Percentiles rank a stretch among this genome's conserved stretches.
Evolutionary conservation across 2,113 vertebrate species (phyloP).

Genomic region (Pseudopipra pipra): DNA sequence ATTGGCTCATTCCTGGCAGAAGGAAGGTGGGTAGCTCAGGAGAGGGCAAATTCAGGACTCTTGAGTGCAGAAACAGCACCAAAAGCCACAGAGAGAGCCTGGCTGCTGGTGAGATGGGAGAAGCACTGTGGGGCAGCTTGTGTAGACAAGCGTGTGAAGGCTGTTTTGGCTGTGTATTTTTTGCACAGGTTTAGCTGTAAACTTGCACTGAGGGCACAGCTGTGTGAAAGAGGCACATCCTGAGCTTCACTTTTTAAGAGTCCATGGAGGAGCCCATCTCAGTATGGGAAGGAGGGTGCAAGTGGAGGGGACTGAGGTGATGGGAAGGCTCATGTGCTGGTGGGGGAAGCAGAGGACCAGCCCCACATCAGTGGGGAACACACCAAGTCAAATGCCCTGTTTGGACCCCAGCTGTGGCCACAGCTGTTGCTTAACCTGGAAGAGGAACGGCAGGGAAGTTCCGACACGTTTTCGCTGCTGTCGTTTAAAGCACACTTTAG

Average conservation of each 20-base stretch:
- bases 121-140: background rate
- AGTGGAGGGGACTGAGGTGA: background rate
- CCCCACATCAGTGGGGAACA: background rate
- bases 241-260: background rate
- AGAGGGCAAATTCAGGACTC: background rate
- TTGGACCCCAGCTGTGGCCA: fast-evolving
- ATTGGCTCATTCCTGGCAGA: background rate
- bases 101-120: background rate
- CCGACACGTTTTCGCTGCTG: background rate
- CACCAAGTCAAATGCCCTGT: background rate
- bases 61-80: background rate
- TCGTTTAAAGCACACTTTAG: background rate
- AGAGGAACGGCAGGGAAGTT: background rate
- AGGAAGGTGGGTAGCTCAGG: background rate
- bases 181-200: background rate
- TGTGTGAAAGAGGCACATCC: background rate
- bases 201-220: background rate
- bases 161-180: background rate
- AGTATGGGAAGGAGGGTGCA: background rate
- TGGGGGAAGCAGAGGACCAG: background rate
- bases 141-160: background rate
- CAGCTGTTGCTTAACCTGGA: background rate
- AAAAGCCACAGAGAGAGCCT: background rate
- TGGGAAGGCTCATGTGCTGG: background rate
- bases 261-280: background rate